phyloP scores from a whole-genome alignment of 2,888 invertebrate species.

The Lycophotia porphyrea region DNA sequence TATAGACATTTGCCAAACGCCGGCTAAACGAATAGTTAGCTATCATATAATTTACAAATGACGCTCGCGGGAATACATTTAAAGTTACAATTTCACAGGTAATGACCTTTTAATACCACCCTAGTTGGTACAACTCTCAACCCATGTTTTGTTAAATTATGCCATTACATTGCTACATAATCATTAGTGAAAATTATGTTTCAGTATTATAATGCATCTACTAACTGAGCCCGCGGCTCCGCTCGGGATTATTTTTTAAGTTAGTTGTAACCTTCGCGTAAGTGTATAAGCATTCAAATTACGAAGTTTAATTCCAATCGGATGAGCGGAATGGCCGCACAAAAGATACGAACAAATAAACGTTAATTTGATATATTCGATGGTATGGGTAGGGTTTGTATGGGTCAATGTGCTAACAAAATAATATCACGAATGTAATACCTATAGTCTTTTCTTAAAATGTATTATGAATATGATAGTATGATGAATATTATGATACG shows the following conservation, averaged over 20 bases:
- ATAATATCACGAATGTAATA: neutral
- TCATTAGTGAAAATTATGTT: conserved; percentile 43
- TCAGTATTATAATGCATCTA: conserved; percentile 9
- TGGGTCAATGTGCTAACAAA: conserved; percentile 1
- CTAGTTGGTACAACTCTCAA: conserved; percentile 57
- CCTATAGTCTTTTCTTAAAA: too few relatives aligned
- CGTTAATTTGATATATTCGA: neutral
- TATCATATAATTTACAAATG: conserved; percentile 59
- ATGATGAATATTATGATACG: too few relatives aligned
- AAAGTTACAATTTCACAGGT: conserved; percentile 64
- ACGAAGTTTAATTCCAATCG: neutral
- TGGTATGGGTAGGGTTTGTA: neutral
- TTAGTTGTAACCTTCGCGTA: neutral
- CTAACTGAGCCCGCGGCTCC: neutral
- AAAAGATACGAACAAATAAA: too few relatives aligned
- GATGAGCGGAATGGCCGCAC: neutral
- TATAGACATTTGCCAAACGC: neutral
- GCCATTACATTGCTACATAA: conserved; percentile 49
- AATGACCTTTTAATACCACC: conserved; percentile 69
- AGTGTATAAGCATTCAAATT: neutral
- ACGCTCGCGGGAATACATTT: conserved; percentile 64
- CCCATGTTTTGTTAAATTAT: conserved; percentile 56
- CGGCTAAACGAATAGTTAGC: conserved; percentile 34
- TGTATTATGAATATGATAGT: too few relatives aligned
- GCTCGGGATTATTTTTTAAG: neutral